Conservation (phyloP, 2,888 invertebrate genomes). For the Sesamia inferens region DNA sequence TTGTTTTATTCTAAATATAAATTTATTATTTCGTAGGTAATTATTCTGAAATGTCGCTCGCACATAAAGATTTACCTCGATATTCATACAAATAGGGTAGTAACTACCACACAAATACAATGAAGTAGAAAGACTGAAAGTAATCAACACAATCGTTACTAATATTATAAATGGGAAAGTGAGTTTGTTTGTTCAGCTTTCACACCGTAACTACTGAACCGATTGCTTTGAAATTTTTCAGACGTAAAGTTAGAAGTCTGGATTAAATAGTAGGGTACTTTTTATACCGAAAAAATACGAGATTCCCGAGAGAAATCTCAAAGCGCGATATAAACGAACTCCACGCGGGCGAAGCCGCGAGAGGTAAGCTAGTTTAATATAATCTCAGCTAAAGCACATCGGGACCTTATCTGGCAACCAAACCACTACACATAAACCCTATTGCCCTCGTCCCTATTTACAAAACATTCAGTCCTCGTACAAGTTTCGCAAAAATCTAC, state of each 20-base stretch:
- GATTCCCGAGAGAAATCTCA: no score
- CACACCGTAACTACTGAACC: no score
- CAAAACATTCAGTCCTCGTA: constrained; percentile 26
- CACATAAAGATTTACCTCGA: neutral
- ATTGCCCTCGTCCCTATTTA: constrained; percentile 30
- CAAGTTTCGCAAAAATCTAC: constrained; percentile 36
- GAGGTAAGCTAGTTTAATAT: neutral
- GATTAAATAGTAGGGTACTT: no score
- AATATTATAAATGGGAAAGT: no score
- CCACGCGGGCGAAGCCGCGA: no score
- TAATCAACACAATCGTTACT: constrained; percentile 10
- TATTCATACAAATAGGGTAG: no score
- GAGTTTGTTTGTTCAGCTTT: no score
- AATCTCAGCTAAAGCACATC: neutral
- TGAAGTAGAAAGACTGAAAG: neutral
- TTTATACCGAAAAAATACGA: no score
- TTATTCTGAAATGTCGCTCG: neutral
- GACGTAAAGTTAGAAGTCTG: no score
- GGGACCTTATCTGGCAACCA: constrained; percentile 16
- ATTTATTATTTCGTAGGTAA: constrained; percentile 5
- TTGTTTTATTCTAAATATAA: neutral
- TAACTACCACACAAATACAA: neutral
- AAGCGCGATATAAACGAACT: no score
- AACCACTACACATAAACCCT: constrained; percentile 23
- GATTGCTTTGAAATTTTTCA: no score